Evolutionary conservation across 2,113 vertebrate genomes (phyloP), one percentile per base, ranked within the genome.

Genomic region (Charina bottae): DNA sequence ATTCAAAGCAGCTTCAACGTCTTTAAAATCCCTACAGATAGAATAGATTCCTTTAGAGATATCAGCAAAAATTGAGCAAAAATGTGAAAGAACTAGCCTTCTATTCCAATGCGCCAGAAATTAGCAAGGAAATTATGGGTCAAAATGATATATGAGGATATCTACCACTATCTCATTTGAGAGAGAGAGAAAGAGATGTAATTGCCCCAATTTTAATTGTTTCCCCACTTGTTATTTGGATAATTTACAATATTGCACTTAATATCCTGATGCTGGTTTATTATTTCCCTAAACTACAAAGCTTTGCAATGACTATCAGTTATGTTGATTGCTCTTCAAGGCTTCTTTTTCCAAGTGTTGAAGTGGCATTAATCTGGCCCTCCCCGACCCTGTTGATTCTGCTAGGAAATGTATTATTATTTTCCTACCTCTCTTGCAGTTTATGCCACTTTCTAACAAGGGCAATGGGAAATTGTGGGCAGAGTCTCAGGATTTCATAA

Each of bases 1-100:
- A 0, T 98, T 98, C 91, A 99, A 94, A 91, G 99, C 99, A 85
- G 98, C 99, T 94, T 99, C 99, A 0, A 99, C 99, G 0, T 99
- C 98, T 96, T 98, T 98, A 96, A 99, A 99, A 96, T 99, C 99
- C 97, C 99, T 99, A 90, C 0, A 93, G 92, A 89, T 12, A 83
- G 62, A 93, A 88, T 64, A 92, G 90, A 94, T 90, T 49, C 24
- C 33, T 12, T 93, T 46, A 93, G 72, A 56, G 3, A 83, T 78
- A 17, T 49, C 37, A 72, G 17, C 19, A 13, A 3, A 2, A 53
- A 54, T 6, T 3, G 56, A 62, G 5, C 33, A 0, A 0, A 87
- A 0, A 23, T 0, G 4, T 53, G 26, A 23, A 86, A 90, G 55
- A 55, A 54, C 2, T 60, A 68, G 83, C 10, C 2, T 42, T 6